A percentile compares a stretch with the other conserved stretches of the same genome.
Evolutionary conservation across 2,888 invertebrate species (phyloP).

Genomic region (Athalia circularis): DNA sequence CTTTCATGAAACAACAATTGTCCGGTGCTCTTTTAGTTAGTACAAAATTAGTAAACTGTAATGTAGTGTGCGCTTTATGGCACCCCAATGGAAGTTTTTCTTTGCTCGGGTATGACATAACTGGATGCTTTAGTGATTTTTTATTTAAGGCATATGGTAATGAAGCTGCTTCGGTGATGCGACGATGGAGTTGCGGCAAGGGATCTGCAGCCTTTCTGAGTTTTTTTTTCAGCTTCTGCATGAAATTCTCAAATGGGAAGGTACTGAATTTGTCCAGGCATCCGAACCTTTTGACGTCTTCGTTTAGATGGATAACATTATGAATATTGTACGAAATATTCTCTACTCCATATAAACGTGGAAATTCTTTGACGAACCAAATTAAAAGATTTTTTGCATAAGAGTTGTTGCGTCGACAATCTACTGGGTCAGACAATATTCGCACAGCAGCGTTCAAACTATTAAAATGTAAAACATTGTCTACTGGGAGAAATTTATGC

Average conservation of each 20-base stretch:
- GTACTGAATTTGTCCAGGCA: constrained; percentile 53
- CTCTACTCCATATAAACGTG: constrained; percentile 50
- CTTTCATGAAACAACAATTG: constrained; percentile 48
- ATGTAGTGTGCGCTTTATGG: background rate
- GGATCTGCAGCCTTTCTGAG: constrained; percentile 44
- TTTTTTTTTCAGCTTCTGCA: constrained; percentile 50
- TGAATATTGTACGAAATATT: constrained; percentile 54
- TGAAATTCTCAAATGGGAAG: constrained; percentile 53
- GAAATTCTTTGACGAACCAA: constrained; percentile 51
- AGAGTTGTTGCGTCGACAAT: constrained; percentile 47
- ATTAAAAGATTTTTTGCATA: constrained; percentile 52
- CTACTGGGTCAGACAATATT: constrained; percentile 49
- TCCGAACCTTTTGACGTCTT: constrained; percentile 52
- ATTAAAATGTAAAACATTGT: constrained; percentile 53
- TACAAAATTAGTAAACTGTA: constrained; percentile 47
- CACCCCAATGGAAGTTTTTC: constrained; percentile 7
- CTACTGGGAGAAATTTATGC: constrained; percentile 45
- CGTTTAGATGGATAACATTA: constrained; percentile 54
- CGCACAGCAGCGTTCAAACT: constrained; percentile 50
- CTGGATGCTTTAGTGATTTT: background rate
- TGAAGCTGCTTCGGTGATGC: constrained; percentile 26
- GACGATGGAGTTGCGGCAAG: constrained; percentile 43
- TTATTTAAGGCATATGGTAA: background rate
- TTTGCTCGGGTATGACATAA: background rate
- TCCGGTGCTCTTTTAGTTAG: constrained; percentile 35